Percentiles rank a stretch among this genome's conserved stretches.
phyloP scores from a whole-genome alignment of 1,140 invertebrate species.

The Prorops nasuta region DNA sequence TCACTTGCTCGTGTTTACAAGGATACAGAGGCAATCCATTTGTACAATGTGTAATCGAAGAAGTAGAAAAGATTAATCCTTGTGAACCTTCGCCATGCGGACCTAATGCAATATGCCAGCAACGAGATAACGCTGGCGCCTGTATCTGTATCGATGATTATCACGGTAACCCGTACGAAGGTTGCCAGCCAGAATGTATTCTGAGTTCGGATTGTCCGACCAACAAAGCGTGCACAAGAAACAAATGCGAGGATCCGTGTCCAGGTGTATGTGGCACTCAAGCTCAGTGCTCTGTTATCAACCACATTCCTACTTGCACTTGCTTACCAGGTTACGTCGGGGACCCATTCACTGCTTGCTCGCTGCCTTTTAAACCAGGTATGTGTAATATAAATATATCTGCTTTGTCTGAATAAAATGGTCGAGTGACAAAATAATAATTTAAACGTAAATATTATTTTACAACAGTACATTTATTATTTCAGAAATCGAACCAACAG shows the following conservation, averaged over 20 bases:
- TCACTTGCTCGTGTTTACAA: constrained; percentile 70
- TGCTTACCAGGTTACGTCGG: constrained; percentile 61
- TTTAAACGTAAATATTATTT: background rate
- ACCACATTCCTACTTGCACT: constrained; percentile 66
- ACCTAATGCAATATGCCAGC: constrained; percentile 58
- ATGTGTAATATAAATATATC: constrained; percentile 6
- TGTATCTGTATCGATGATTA: constrained; percentile 60
- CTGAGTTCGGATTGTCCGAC: constrained; percentile 61
- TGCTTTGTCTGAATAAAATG: background rate
- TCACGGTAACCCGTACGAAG: constrained; percentile 58
- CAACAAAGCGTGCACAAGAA: constrained; percentile 61
- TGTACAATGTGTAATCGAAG: constrained; percentile 57
- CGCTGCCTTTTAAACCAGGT: constrained; percentile 35
- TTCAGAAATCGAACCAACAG: constrained; percentile 22
- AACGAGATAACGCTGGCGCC: constrained; percentile 55
- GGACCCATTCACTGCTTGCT: constrained; percentile 61
- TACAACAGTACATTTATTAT: too few relatives aligned
- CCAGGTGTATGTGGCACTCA: constrained; percentile 59
- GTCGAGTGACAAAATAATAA: background rate
- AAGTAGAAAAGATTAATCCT: constrained; percentile 48
- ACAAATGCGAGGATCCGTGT: constrained; percentile 64
- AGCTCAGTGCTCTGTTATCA: constrained; percentile 62
- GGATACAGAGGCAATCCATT: constrained; percentile 79
- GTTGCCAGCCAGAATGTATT: constrained; percentile 62
- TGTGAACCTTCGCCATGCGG: constrained; percentile 63